Base-by-base conservation (phyloP, 2,797 vertebrate species). In the Paramormyrops hopkinsi region DNA sequence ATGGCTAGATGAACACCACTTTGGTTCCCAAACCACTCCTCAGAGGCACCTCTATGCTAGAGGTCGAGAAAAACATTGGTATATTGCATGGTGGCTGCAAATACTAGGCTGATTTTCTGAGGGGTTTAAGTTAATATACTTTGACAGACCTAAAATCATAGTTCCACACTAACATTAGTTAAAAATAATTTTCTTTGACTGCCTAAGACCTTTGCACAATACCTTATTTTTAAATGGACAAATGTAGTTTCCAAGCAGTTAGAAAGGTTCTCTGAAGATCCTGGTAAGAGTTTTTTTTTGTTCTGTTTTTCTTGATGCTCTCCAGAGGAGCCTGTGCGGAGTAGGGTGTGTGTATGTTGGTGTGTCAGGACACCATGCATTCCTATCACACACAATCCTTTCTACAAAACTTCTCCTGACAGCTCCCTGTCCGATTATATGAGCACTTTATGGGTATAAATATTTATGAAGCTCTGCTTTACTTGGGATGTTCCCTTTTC, bases 381-480 rank as follows among this genome's bases (percentile, higher is more conserved):
- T 69, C 54, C 56, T 54, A 53, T 88, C 76, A 51, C 44, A 65
- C 89, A 65, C 54, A 83, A 12, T 29, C 86, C 50, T 59, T 62
- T 83, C 53, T 69, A 88, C 89, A 65, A 84, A 90, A 90, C 69
- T 88, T 88, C 56, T 84, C 46, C 46, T 90, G 89, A 90, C 89
- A 90, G 87, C 73, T 86, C 76, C 87, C 89, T 90, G 86, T 90
- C 76, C 87, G 89, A 90, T 88, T 88, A 90, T 90, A 82, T 88
- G 89, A 87, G 89, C 96, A 97, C 96, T 97, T 96, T 89, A 89
- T 84, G 65, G 84, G 50, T 62, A 89, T 89, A 96, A 96, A 97
- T 97, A 96, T 97, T 96, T 96, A 97, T 96, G 95, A 93, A 93
- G 94, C 95, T 96, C 94, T 94, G 94, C 95, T 96, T 96, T 96